Conservation (phyloP, 2,888 invertebrate species). For the Ormyrus pomaceus region DNA sequence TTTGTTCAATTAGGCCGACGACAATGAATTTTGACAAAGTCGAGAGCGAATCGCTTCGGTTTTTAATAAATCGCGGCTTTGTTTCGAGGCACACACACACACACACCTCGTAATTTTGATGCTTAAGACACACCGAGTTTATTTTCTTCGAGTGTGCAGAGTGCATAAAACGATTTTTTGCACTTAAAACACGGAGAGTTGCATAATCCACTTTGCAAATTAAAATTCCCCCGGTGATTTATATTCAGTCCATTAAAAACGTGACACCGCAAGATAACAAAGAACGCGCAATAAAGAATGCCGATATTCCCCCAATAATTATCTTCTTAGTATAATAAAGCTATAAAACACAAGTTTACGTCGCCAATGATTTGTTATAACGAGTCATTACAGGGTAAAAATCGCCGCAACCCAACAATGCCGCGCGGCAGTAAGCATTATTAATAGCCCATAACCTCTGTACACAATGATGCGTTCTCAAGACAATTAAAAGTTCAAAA, state of each 20-base stretch:
- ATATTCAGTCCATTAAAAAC: slow-evolving; percentile 26
- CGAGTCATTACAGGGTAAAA: slow-evolving; percentile 26
- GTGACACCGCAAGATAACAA: slow-evolving; percentile 27
- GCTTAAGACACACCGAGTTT: too few species aligned
- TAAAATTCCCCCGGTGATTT: slow-evolving; percentile 18
- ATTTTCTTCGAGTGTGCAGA: too few species aligned
- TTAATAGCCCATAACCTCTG: slow-evolving; percentile 39
- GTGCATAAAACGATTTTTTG: too few species aligned
- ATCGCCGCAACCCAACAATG: slow-evolving; percentile 2
- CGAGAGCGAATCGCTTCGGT: too few species aligned
- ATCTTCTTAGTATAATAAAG: slow-evolving; percentile 48
- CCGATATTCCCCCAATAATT: slow-evolving; percentile 34
- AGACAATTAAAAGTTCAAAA: slow-evolving; percentile 52
- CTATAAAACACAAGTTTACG: slow-evolving; percentile 34
- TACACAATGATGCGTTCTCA: slow-evolving; percentile 39
- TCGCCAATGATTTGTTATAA: slow-evolving; percentile 43
- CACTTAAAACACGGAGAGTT: background rate
- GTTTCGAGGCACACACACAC: too few species aligned
- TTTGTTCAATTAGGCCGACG: too few species aligned
- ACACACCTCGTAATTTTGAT: too few species aligned
- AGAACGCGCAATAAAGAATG: slow-evolving; percentile 12
- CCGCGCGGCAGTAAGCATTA: slow-evolving; percentile 23
- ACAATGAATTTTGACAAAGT: too few species aligned
- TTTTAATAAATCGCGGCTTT: too few species aligned
- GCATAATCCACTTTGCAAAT: background rate